phyloP scores from a whole-genome alignment of 2,113 vertebrate species.

The Chionodraco myersi region DNA sequence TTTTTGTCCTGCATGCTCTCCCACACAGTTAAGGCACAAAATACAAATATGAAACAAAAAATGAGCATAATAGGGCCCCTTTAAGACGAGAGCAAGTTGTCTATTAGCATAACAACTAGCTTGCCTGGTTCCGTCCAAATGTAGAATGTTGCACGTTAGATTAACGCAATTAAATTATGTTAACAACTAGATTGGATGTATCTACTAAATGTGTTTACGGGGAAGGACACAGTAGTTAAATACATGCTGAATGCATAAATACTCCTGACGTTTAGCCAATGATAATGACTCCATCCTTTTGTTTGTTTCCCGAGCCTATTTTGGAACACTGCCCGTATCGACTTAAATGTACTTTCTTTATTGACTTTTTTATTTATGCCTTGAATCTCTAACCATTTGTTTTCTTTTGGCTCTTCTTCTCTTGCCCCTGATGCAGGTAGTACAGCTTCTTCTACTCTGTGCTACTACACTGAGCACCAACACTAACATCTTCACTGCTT shows the following conservation, averaged over 20 bases:
- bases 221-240: constrained; percentile 5
- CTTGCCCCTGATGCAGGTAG: constrained; percentile 76
- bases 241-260: constrained; percentile 33
- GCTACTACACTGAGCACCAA: constrained; percentile 86
- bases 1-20: too few relatives aligned
- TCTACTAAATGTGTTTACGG: constrained; percentile 20
- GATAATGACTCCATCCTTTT: constrained; percentile 23
- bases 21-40: too few relatives aligned
- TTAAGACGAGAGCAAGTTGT: too few relatives aligned
- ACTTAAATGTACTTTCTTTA: constrained; percentile 31
- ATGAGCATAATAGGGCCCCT: too few relatives aligned
- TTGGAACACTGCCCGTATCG: not conserved
- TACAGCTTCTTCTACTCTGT: constrained; percentile 80
- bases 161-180: not conserved
- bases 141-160: not conserved
- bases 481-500: constrained; percentile 83
- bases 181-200: not conserved
- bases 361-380: constrained; percentile 26
- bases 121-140: too few relatives aligned
- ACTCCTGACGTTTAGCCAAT: constrained; percentile 6
- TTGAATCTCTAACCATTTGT: constrained; percentile 57
- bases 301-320: constrained; percentile 14
- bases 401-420: constrained; percentile 51
- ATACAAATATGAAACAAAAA: too few relatives aligned
- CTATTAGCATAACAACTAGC: too few relatives aligned